These are phyloP conservation scores for Thomomys bottae DNA, from an alignment of 2,113 vertebrate genomes.

Conservation along the genomic window DNA sequence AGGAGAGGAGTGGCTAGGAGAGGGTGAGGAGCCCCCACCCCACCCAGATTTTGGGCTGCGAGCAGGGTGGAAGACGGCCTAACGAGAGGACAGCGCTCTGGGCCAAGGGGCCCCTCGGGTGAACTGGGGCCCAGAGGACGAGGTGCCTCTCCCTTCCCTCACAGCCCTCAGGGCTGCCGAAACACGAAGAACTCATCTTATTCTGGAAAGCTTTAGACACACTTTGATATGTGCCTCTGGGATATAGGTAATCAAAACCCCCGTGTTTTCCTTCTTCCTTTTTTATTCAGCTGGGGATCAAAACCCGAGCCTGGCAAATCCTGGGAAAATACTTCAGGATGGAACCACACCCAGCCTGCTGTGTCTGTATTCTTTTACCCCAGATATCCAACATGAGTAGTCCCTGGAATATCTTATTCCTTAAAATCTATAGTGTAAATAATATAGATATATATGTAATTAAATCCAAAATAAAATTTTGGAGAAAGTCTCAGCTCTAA, in stretches of 20 bases:
- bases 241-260: background rate
- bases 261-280: background rate
- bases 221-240: background rate
- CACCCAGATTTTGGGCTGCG: too few species aligned
- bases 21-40: too few species aligned
- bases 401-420: too few species aligned
- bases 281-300: background rate
- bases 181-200: background rate
- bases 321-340: background rate
- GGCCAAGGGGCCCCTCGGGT: too few species aligned
- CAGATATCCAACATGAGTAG: background rate
- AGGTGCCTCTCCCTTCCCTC: too few species aligned
- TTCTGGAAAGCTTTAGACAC: background rate
- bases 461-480: background rate
- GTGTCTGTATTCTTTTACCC: background rate
- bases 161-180: too few species aligned
- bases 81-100: too few species aligned
- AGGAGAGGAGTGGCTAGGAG: too few species aligned
- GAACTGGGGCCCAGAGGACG: too few species aligned
- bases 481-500: background rate
- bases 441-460: background rate
- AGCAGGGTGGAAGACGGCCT: too few species aligned
- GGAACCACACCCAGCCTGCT: background rate
- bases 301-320: rapidly evolving
- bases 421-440: background rate